Evolutionary conservation across 2,113 vertebrate genomes (phyloP), one percentile per base, ranked within the genome.

Genomic region (Himantopus leucocephalus): DNA sequence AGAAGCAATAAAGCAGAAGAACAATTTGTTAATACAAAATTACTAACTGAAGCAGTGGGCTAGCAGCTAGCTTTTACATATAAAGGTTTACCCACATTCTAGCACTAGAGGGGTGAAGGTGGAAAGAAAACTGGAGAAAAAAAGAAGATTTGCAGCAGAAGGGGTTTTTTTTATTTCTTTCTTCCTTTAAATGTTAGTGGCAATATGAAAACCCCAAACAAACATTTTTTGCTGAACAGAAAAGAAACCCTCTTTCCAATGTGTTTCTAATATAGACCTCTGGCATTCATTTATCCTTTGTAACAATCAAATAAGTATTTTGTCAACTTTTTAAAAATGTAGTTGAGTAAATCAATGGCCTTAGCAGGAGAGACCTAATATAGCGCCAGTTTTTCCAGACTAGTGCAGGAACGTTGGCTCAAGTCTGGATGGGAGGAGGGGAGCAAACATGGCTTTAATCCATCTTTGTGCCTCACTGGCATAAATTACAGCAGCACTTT

Each of bases 201-300:
- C 35, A 85, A 80, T 50, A 82, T 84, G 37, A 37, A 85, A 93
- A 92, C 84, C 70, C 87, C 88, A 96, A 96, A 95, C 82, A 96
- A 96, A 92, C 2, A 95, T 66, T 43, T 66, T 66, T 63, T 67
- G 60, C 79, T 84, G 84, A 95, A 80, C 5, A 85, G 81, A 95
- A 91, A 92, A 92, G 58, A 95, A 88, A 74, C 7, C 27, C 59
- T 63, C 47, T 78, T 92, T 84, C 73, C 92, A 95, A 92, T 92
- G 63, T 97, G 96, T 96, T 97, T 96, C 85, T 93, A 97, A 97
- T 94, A 96, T 43, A 95, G 64, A 92, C 13, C 63, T 96, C 94
- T 97, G 96, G 92, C 72, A 96, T 77, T 96, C 68, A 77, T 90
- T 96, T 96, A 91, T 86, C 58, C 88, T 75, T 68, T 94, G 41